Conservation (phyloP, 2,797 vertebrate genomes). For the Hoplostethus atlanticus region DNA sequence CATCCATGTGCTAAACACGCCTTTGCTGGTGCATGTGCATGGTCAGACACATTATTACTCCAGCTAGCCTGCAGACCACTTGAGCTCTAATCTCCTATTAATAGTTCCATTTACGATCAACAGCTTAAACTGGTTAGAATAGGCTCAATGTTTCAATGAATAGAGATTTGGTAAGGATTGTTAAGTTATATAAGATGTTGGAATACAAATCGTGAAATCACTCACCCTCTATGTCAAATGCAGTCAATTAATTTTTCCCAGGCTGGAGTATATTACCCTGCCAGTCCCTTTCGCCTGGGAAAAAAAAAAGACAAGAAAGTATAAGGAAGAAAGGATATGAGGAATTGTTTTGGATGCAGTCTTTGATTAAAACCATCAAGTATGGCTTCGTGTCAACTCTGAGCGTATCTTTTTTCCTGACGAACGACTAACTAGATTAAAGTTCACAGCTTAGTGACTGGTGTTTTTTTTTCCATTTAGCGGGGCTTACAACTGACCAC, state of each 20-base stretch:
- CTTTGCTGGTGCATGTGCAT: conserved; percentile 1
- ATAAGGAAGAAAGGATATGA: conserved; percentile 13
- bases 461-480: conserved; percentile 66
- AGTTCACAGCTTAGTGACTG: conserved; percentile 60
- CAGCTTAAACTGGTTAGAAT: neutral
- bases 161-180: neutral
- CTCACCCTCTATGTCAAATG: neutral
- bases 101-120: neutral
- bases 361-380: conserved; percentile 61
- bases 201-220: conserved; percentile 1
- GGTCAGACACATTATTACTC: conserved; percentile 3
- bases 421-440: conserved; percentile 63
- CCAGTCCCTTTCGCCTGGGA: neutral
- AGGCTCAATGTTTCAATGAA: conserved; percentile 7
- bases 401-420: conserved; percentile 60
- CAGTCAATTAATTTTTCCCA: neutral
- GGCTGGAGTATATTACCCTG: neutral
- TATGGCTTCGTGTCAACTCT: conserved; percentile 34
- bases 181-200: neutral
- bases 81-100: neutral
- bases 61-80: conserved; percentile 6
- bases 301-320: conserved; percentile 6
- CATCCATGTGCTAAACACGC: conserved; percentile 26
- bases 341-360: conserved; percentile 30
- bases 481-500: conserved; percentile 65